Conservation (phyloP, 2,113 vertebrate species). For the Silurus glanis region DNA sequence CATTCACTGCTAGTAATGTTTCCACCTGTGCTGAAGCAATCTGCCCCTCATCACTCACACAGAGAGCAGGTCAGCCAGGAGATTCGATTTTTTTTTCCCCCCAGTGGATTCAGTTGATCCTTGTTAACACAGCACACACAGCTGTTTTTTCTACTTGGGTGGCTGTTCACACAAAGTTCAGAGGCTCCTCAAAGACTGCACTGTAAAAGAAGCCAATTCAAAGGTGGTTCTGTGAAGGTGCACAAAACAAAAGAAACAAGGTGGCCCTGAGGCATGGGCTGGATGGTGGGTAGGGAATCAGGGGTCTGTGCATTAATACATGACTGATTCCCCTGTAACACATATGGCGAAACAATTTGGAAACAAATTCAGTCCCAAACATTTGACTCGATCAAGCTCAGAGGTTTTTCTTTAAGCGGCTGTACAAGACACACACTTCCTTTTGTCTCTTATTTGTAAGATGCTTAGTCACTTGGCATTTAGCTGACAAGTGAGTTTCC, state of each 20-base stretch:
- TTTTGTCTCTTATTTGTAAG: slow-evolving; percentile 4
- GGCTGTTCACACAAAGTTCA: slow-evolving; percentile 20
- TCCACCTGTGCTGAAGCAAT: slow-evolving; percentile 27
- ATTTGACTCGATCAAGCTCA: no score
- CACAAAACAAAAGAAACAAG: slow-evolving; percentile 14
- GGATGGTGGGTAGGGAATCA: not conserved
- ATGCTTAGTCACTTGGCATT: slow-evolving; percentile 10
- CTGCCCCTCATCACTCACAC: slow-evolving; percentile 34
- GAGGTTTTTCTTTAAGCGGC: not conserved
- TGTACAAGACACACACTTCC: not conserved
- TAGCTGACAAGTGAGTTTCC: not conserved
- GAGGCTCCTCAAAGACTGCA: not conserved
- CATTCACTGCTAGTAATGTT: slow-evolving; percentile 15
- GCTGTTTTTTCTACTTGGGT: slow-evolving; percentile 32
- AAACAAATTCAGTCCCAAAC: not conserved
- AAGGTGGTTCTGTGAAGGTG: not conserved
- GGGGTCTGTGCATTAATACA: not conserved
- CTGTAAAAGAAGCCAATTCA: not conserved
- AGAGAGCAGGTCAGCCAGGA: not conserved
- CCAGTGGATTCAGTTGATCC: slow-evolving; percentile 11
- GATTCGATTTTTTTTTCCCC: not conserved
- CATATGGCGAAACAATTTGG: not conserved
- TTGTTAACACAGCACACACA: slow-evolving; percentile 24
- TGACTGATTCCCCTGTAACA: not conserved
- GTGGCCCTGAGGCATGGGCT: not conserved